Percentiles rank a stretch among this genome's conserved stretches.
These are phyloP conservation scores for Epinotia ramella DNA, from an alignment of 2,888 invertebrate genomes.

Conservation along the genomic window DNA sequence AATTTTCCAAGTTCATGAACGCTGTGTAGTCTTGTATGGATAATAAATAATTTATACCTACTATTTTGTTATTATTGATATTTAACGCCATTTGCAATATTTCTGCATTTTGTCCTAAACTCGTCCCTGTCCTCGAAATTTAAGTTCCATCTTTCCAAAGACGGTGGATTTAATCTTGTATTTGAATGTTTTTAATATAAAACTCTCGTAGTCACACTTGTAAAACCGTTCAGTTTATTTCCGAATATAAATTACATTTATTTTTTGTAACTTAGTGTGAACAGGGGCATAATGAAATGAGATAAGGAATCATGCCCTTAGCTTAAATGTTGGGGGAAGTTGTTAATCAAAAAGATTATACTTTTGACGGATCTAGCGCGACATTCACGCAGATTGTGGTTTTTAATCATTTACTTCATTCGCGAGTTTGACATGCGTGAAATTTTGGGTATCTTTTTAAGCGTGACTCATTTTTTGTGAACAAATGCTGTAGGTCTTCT, in stretches of 20 bases:
- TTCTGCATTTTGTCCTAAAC: too few relatives aligned
- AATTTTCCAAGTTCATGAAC: too few relatives aligned
- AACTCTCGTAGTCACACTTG: background rate
- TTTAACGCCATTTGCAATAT: too few relatives aligned
- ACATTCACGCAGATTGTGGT: conserved; percentile 18
- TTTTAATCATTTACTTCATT: conserved; percentile 15
- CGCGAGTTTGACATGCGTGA: conserved; percentile 31
- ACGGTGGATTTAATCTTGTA: background rate
- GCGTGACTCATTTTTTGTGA: background rate
- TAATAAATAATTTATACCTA: too few relatives aligned
- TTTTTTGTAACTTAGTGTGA: conserved; percentile 19
- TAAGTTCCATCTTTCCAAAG: background rate
- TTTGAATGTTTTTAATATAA: background rate
- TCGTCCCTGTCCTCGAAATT: too few relatives aligned
- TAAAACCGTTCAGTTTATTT: background rate
- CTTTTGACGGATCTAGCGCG: conserved; percentile 28
- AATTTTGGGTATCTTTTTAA: conserved; percentile 5
- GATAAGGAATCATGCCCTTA: conserved; percentile 33
- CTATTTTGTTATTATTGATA: too few relatives aligned
- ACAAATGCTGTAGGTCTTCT: background rate
- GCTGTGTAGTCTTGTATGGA: too few relatives aligned
- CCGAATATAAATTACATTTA: background rate
- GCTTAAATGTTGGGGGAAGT: conserved; percentile 32
- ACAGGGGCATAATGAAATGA: conserved; percentile 31
- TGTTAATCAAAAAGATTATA: conserved; percentile 40